These are phyloP conservation scores for Beris morrisii DNA, from an alignment of 2,888 invertebrate species.

Conservation along the genomic window DNA sequence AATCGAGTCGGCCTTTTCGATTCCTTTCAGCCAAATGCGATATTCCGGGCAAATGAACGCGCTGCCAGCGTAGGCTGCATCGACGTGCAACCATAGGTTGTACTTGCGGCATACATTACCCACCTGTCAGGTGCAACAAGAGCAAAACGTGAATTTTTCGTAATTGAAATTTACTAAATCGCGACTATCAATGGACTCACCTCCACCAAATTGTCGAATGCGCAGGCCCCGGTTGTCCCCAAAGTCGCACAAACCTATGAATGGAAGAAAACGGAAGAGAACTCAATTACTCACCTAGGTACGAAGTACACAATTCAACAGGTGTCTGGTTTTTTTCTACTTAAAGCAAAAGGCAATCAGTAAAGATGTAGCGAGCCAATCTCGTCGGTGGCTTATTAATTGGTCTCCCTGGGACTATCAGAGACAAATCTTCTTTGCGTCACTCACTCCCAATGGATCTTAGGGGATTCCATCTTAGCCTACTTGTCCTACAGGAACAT, in stretches of 20 bases:
- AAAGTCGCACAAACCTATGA: slow-evolving; percentile 88
- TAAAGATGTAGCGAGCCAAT: too few relatives aligned
- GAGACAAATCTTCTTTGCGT: slow-evolving; percentile 43
- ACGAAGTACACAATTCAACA: slow-evolving; percentile 30
- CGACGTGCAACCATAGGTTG: slow-evolving; percentile 93
- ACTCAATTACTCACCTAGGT: slow-evolving; percentile 18
- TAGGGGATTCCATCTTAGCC: slow-evolving; percentile 7
- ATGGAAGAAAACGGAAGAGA: background rate
- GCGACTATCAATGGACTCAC: slow-evolving; percentile 40
- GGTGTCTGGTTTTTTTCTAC: slow-evolving; percentile 13
- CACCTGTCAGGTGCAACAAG: slow-evolving; percentile 49
- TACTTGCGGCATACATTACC: slow-evolving; percentile 72
- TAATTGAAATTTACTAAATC: background rate
- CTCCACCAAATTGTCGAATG: slow-evolving; percentile 85
- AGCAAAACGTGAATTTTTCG: background rate
- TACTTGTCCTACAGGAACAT: too few relatives aligned
- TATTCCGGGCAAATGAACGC: slow-evolving; percentile 96
- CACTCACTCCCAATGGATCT: slow-evolving; percentile 39
- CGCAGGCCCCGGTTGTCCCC: slow-evolving; percentile 96
- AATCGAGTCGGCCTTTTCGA: slow-evolving; percentile 91
- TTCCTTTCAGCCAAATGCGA: slow-evolving; percentile 84
- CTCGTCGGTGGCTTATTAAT: slow-evolving; percentile 44
- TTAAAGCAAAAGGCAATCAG: slow-evolving; percentile 2
- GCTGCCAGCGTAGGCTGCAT: slow-evolving; percentile 97
- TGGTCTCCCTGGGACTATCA: slow-evolving; percentile 48